phyloP scores from a whole-genome alignment of 2,113 vertebrate species.

The Cranoglanis bouderius region DNA sequence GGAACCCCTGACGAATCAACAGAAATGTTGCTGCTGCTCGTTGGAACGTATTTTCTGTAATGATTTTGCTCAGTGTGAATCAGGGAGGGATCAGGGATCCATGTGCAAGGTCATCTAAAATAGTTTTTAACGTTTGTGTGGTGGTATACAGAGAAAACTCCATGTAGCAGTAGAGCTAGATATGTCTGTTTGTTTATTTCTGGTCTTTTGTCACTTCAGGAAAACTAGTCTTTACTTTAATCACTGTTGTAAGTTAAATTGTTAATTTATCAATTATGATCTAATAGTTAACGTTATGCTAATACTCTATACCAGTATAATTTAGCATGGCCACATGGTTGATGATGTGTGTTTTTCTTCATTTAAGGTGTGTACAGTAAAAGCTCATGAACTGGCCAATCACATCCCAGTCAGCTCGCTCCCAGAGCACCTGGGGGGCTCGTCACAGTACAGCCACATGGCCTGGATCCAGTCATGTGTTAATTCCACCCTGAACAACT shows the following conservation, averaged over 20 bases:
- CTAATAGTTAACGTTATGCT: background rate
- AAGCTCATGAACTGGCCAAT: slow-evolving; percentile 74
- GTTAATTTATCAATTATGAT: too few species aligned
- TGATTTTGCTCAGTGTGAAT: too few species aligned
- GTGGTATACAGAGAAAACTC: background rate
- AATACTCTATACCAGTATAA: background rate
- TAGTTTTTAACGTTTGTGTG: too few species aligned
- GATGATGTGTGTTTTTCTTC: background rate
- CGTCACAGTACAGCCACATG: slow-evolving; percentile 77
- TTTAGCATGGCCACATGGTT: background rate
- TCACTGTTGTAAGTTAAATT: background rate
- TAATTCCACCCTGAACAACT: slow-evolving; percentile 66
- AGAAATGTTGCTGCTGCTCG: too few species aligned
- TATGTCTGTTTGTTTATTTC: background rate
- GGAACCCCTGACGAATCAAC: too few species aligned
- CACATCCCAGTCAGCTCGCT: slow-evolving; percentile 79
- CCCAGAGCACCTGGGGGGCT: slow-evolving; percentile 78
- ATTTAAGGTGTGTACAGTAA: slow-evolving; percentile 75
- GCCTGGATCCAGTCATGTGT: slow-evolving; percentile 83
- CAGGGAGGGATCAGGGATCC: too few species aligned
- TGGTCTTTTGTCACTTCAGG: background rate
- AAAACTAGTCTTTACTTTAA: background rate
- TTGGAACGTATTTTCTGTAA: too few species aligned
- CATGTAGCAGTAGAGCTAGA: background rate
- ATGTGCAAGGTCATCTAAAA: too few species aligned